Evolutionary conservation across 2,113 vertebrate species (phyloP).

Genomic region (Gymnogyps californianus): DNA sequence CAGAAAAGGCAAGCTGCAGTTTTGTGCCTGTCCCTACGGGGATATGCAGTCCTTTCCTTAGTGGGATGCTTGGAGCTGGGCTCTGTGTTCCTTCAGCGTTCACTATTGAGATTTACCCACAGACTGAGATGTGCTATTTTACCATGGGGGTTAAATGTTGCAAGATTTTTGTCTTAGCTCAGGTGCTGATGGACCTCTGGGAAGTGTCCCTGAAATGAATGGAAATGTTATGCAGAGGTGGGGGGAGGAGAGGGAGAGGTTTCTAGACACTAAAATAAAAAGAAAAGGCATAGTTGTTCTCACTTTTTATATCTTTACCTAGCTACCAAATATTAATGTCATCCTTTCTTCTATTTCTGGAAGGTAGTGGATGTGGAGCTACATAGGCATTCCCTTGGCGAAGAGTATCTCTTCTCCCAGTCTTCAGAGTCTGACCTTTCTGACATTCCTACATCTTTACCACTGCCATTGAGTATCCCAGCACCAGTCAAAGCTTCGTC

Average conservation of each 20-base stretch:
- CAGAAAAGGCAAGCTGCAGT: neutral
- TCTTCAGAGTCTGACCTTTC: constrained; percentile 74
- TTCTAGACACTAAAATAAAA: neutral
- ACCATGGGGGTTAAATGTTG: fast-evolving
- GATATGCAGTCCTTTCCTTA: neutral
- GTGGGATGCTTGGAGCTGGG: neutral
- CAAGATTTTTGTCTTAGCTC: neutral
- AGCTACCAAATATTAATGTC: neutral
- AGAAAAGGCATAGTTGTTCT: neutral
- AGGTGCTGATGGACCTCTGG: neutral
- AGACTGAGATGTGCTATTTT: neutral
- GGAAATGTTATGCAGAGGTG: neutral
- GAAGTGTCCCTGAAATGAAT: neutral
- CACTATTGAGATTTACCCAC: neutral
- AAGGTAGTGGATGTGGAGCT: constrained; percentile 98
- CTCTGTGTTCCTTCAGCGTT: neutral
- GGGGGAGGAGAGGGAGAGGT: neutral
- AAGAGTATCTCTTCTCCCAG: constrained; percentile 81
- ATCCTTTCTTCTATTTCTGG: neutral
- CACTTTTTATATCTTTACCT: neutral
- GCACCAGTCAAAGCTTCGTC: constrained; percentile 77
- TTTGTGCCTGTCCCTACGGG: neutral
- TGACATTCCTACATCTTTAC: constrained; percentile 66
- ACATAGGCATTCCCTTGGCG: constrained; percentile 88
- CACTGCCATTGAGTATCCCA: constrained; percentile 68